These are phyloP conservation scores for Agriopis aurantiaria DNA, from an alignment of 2,888 invertebrate genomes.

Conservation along the genomic window DNA sequence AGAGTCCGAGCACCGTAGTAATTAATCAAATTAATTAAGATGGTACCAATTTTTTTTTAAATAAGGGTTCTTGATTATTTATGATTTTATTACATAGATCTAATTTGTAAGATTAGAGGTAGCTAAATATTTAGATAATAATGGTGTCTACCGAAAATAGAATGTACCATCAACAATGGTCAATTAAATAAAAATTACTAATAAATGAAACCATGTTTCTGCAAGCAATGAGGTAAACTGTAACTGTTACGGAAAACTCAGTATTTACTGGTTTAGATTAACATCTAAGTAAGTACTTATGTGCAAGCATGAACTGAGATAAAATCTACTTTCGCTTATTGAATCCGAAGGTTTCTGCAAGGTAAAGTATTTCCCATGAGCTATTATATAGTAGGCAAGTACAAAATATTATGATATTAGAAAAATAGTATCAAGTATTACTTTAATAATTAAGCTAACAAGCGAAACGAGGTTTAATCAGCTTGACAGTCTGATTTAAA, in stretches of 20 bases:
- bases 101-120: too few relatives aligned
- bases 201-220: background rate
- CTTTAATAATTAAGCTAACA: conserved; percentile 57
- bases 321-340: conserved; percentile 64
- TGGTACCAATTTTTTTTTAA: background rate
- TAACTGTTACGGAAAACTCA: conserved; percentile 46
- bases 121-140: too few relatives aligned
- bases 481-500: conserved; percentile 58
- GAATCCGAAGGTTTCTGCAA: conserved; percentile 62
- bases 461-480: conserved; percentile 55
- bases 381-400: conserved; percentile 22
- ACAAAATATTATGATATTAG: conserved; percentile 51
- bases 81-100: background rate
- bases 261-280: conserved; percentile 53
- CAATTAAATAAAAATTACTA: background rate
- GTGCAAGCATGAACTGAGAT: conserved; percentile 50
- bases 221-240: conserved; percentile 22
- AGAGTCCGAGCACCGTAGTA: conserved; percentile 27
- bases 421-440: conserved; percentile 43
- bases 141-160: too few relatives aligned
- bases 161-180: too few relatives aligned
- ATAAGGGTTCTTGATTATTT: background rate
- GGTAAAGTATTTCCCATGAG: conserved; percentile 25
- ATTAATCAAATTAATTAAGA: conserved; percentile 32
- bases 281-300: conserved; percentile 49